A percentile compares a stretch with the other conserved stretches of the same genome.
phyloP scores from a whole-genome alignment of 2,113 vertebrate genomes.

The Platanista minor region DNA sequence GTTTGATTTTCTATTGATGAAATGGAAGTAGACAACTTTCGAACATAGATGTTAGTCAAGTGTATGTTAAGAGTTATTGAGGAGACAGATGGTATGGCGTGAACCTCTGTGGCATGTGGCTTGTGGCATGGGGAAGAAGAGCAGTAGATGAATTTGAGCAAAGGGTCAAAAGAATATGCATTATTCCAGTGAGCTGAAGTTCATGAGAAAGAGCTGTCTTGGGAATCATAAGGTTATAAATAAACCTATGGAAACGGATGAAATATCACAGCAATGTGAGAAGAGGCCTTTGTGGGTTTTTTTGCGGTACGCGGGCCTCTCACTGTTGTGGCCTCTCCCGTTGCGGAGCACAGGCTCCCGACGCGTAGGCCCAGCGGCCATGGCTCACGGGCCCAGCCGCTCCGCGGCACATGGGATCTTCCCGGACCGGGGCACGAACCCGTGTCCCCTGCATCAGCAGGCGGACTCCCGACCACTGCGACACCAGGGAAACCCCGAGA shows the following conservation, averaged over 20 bases:
- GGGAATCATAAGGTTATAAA: not conserved
- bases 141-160: not conserved
- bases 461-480: no score
- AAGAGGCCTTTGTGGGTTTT: not conserved
- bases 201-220: not conserved
- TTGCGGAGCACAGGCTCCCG: no score
- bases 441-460: no score
- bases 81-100: not conserved
- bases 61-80: not conserved
- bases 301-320: no score
- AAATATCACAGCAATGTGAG: not conserved
- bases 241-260: not conserved
- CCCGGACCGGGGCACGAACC: no score
- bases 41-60: not conserved
- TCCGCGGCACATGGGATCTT: no score
- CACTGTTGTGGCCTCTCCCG: no score
- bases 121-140: accelerated
- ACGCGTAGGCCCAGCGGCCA: no score
- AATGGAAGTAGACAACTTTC: not conserved
- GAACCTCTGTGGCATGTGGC: not conserved
- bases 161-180: not conserved
- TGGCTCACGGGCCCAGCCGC: no score
- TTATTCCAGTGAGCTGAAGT: not conserved
- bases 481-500: no score
- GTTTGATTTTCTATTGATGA: not conserved